phyloP scores from a whole-genome alignment of 2,113 vertebrate species.

The Engraulis encrasicolus region DNA sequence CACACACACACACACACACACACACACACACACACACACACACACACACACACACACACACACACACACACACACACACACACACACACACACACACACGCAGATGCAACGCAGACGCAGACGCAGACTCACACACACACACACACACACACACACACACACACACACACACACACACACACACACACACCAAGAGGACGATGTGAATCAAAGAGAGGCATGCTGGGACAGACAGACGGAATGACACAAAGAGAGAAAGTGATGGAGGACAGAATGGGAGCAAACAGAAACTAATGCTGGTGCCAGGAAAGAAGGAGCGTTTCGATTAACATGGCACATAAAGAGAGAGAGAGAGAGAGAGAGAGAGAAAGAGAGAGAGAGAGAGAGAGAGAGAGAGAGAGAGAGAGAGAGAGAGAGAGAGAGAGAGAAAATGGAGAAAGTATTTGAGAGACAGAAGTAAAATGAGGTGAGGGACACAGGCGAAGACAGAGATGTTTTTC shows the following conservation, averaged over 20 bases:
- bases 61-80: slow-evolving; percentile 14
- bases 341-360: slow-evolving; percentile 17
- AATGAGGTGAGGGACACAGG: not conserved
- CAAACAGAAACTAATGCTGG: slow-evolving; percentile 47
- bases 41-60: slow-evolving; percentile 21
- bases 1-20: slow-evolving; percentile 2
- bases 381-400: slow-evolving; percentile 35
- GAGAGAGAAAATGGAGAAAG: not conserved
- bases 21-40: not conserved
- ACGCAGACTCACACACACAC: slow-evolving; percentile 29
- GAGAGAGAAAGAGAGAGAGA: slow-evolving; percentile 24
- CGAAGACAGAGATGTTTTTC: not conserved
- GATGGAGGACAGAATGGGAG: slow-evolving; percentile 30
- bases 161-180: not conserved
- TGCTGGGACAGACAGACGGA: slow-evolving; percentile 7
- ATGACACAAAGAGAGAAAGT: slow-evolving; percentile 7
- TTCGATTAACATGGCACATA: not conserved
- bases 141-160: slow-evolving; percentile 21
- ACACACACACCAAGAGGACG: not conserved
- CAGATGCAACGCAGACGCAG: slow-evolving; percentile 32
- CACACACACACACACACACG: slow-evolving; percentile 23
- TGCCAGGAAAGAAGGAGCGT: not conserved
- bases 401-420: not conserved
- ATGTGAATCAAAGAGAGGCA: not conserved
- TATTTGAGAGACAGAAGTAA: slow-evolving; percentile 23